A percentile compares a stretch with the other conserved stretches of the same genome.
Evolutionary conservation across 2,113 vertebrate genomes (phyloP).

Genomic region (Hassar affinis): DNA sequence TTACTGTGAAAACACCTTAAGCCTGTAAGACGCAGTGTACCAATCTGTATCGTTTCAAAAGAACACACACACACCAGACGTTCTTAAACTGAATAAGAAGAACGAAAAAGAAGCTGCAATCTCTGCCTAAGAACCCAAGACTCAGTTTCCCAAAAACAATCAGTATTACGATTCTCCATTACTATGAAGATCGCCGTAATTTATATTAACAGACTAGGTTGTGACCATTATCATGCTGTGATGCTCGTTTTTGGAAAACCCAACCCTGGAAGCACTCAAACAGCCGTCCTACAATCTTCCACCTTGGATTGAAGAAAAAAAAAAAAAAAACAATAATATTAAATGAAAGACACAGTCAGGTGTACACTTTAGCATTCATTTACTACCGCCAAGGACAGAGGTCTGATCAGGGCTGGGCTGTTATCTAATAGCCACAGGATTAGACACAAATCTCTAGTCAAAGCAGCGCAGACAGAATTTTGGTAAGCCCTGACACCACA

Average conservation of each 20-base stretch:
- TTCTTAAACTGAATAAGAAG: neutral
- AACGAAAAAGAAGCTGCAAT: neutral
- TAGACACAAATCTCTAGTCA: conserved; percentile 24
- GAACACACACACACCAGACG: neutral
- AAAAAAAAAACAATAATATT: neutral
- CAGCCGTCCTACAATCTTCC: neutral
- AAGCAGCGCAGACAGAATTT: conserved; percentile 19
- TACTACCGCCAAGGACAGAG: conserved; percentile 22
- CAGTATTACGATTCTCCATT: neutral
- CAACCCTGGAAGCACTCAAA: neutral
- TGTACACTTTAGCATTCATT: neutral
- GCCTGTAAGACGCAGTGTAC: neutral
- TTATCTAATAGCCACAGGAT: conserved; percentile 36
- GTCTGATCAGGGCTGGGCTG: conserved; percentile 16
- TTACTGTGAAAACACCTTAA: neutral
- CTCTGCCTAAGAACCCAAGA: neutral
- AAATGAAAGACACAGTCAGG: neutral
- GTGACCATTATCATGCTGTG: neutral
- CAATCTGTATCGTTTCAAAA: neutral
- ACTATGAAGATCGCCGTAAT: neutral
- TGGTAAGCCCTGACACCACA: conserved; percentile 14
- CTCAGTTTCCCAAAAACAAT: conserved; percentile 11
- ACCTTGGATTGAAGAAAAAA: neutral
- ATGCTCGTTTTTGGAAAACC: neutral
- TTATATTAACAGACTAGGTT: neutral